Base-by-base conservation (phyloP, 2,797 vertebrate genomes). In the Rhynchonycteris naso region DNA sequence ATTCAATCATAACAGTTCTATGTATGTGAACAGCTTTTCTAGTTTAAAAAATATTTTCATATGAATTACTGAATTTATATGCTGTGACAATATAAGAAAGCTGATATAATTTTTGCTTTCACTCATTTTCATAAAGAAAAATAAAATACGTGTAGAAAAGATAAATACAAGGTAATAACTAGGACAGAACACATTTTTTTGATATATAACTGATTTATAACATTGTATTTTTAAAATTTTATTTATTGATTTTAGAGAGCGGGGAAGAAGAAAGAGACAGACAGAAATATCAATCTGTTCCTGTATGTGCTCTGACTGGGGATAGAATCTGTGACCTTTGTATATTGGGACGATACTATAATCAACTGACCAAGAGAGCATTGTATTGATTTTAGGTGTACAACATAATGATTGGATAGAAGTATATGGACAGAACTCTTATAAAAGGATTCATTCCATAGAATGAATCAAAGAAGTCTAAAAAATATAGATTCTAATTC, bases 11-110 rank as follows among this genome's bases (percentile, higher is more conserved):
- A 80, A 84, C 1, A 66, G 18, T 81, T 43, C 16, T 83, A 16
- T 13, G 43, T 56, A 61, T 18, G 18, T 30, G 50, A 9, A n/a
- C 1, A 74, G 47, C 8, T 79, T 95, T 88, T 92, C 79, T 76
- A 69, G 50, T 38, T 95, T 87, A 90, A 58, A 76, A 90, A 93
- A 88, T 8, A 93, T 6, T 71, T 76, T 56, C 24, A 76, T 54
- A 54, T 33, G 91, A 1, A 63, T 35, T 75, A 38, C 10, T 61
- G 50, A 96, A 61, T 63, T 79, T 83, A 76, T 28, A 80, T 63
- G n/a, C 26, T 80, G 4, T 75, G 56, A 83, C 8, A 54, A 78
- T 47, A 43, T 47, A 43, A 88, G 58, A 85, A 91, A 92, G 88
- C 14, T 59, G 87, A 50, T 38, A 86, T 19, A 78, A 74, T 80